Conservation (phyloP, 1,140 invertebrate genomes). For the Apis mellifera region Amel_HAv3.1 CM009934.2:7803501-7804000, state of each 20-base stretch:
- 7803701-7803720: not conserved
- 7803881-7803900: not conserved
- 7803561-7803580: too few species aligned
- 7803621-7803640: too few species aligned
- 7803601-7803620: too few species aligned
- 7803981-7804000: not conserved
- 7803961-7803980: too few species aligned
- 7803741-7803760: slow-evolving; percentile 2
- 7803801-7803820: not conserved
- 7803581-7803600: too few species aligned
- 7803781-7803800: not conserved
- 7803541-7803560: too few species aligned
- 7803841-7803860: not conserved
- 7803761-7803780: not conserved
- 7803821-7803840: slow-evolving; percentile 10
- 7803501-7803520: not conserved
- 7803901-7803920: not conserved
- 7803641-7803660: too few species aligned
- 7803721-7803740: not conserved
- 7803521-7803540: too few species aligned
- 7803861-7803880: not conserved
- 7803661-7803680: not conserved
- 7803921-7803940: not conserved
- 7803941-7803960: not conserved
- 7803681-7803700: too few species aligned